Evolutionary conservation across 1,140 invertebrate species (phyloP), one percentile per base, ranked within the genome.

Genomic region (Pogonognathellus flavescens): DNA sequence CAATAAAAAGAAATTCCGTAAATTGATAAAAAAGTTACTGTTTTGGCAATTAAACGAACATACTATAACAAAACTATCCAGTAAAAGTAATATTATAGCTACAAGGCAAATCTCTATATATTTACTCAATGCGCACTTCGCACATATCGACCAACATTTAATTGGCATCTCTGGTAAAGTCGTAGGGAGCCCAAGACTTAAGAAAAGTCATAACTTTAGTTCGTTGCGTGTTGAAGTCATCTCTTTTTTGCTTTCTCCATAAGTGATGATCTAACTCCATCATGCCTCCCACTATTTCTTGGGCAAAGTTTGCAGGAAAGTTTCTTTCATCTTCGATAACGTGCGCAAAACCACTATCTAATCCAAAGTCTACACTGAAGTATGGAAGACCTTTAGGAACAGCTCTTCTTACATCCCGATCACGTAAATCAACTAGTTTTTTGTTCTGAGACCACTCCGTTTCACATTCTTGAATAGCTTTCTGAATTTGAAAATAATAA

Each of bases 271-370:
- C 95, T 60, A 97, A 91, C 90, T 99, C 96, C 85, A 98, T 90
- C 93, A 99, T 97, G 2, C 98, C 97, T 52, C 95, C 97, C 91
- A 99, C 94, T 31, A 99, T 95, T 94, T 99, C 96, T 95, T 97
- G 94, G 57, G 96, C 97, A 94, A 99, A 99, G 92, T 96, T 96
- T 66, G 90, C 91, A 0, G 97, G 95, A 92, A 99, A 99, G 50
- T 93, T 89, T 84, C 94, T 92, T 90, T 97, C 95, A 91, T 99
- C 96, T 92, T 99, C 98, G 89, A 99, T 98, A 0, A 99, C 95
- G 92, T 99, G 98, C 84, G 97, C 98, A 92, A 95, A 99, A 4
- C 98, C 98, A 59, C 93, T 93, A 80, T 97, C 93, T 91, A 94
- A 93, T 49, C 96, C 98, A 93, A 99, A 99, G 91, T 97, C 94